Evolutionary conservation across 2,888 invertebrate species (phyloP), one percentile per base, ranked within the genome.

Genomic region (Erynnis tages): DNA sequence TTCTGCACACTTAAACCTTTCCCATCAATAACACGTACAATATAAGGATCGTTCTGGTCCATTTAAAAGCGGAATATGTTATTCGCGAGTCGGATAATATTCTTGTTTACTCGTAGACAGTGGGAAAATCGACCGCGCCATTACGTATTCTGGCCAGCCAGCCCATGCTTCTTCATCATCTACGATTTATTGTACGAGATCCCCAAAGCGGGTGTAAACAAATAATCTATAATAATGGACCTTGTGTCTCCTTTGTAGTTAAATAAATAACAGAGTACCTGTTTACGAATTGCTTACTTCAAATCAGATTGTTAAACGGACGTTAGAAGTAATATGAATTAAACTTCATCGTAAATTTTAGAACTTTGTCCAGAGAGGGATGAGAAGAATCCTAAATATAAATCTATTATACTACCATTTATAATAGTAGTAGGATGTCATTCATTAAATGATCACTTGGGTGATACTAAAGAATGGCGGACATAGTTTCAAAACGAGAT

Each of bases 41-140:
- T 3, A n/a, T 35, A 27, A 16, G 19, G 10, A 2, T 7, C 7
- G 13, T 29, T 38, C 19, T 10, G 21, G 10, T 14, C 30, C 21
- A 38, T 47, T 47, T 47, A 13, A 19, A 38, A 14, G 17, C 17
- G 4, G 3, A 38, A 38, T 32, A 47, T 38, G 19, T 38, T 38
- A 10, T 17, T 16, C n/a, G 29, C 2, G 23, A 40, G 8, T 27
- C 11, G 5, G 38, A 48, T 48, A 40, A 40, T 48, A 55, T 53
- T 48, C 43, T 55, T 57, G 57, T 57, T 57, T 57, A 57, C 55
- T 55, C 46, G 53, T 53, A 53, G 55, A 59, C 57, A 53, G 50
- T 43, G 35, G 23, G 19, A 38, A 45, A 34, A 45, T 54, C 40
- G 46, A 45, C 23, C 40, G 44, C 11, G 21, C 23, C 53, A 59